Conservation (phyloP, 2,888 invertebrate genomes). For the Trypoxylon attenuatum region DNA sequence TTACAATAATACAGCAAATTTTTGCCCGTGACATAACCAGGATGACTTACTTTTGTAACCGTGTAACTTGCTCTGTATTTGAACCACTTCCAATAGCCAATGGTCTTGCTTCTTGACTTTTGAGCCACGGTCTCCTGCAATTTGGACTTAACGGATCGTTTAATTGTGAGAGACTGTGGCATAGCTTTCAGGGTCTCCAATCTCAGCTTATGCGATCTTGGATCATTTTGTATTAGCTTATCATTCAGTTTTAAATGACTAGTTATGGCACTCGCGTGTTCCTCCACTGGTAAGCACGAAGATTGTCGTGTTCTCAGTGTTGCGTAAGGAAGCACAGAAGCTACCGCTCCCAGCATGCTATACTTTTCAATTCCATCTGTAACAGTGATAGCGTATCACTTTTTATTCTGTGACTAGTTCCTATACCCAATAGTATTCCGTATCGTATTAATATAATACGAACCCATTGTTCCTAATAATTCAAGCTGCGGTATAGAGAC, state of each 20-base stretch:
- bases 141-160: constrained; percentile 81
- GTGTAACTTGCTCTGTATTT: constrained; percentile 79
- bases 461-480: constrained; percentile 2
- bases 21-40: no score
- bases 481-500: constrained; percentile 10
- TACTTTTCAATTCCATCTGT: neutral
- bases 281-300: constrained; percentile 62
- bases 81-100: constrained; percentile 77
- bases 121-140: constrained; percentile 79
- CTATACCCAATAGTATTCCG: no score
- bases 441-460: no score
- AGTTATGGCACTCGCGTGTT: constrained; percentile 80
- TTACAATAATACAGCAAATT: neutral
- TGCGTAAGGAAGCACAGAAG: constrained; percentile 26
- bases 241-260: constrained; percentile 81
- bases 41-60: constrained; percentile 77
- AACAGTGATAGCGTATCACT: no score
- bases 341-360: neutral
- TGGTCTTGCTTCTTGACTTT: constrained; percentile 75
- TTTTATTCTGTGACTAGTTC: no score
- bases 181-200: constrained; percentile 82
- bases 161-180: constrained; percentile 82
- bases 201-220: constrained; percentile 79
- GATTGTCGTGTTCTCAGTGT: constrained; percentile 21
- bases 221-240: constrained; percentile 81